Base-by-base conservation (phyloP, 1,140 invertebrate species). In the Tetragnatha versicolor region DNA sequence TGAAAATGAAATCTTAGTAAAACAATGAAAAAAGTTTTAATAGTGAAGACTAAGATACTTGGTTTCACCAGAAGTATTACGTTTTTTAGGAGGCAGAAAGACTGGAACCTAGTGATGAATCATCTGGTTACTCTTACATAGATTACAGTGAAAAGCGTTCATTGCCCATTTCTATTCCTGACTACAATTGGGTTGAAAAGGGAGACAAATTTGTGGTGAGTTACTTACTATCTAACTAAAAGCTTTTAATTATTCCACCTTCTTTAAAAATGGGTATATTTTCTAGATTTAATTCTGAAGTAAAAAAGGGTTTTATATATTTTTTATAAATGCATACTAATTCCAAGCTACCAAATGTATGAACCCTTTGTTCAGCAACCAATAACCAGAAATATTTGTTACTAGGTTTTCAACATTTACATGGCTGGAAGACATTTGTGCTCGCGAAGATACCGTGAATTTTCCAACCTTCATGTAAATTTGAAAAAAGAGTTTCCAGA, bases 71-170 rank as follows among this genome's bases (percentile, higher is more conserved):
- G n/a, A n/a, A n/a, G n/a, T n/a, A n/a, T n/a, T n/a, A n/a, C n/a
- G n/a, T n/a, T 73, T 70, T 84, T 63, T 86, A 93, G 92, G 93
- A 94, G 85, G 93, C 93, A 7, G 93, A 94, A 85, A 88, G 92
- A 66, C 85, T 96, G 79, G 94, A 96, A 86, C 94, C 94, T 73
- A 91, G 91, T 85, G 95, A 97, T 86, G 94, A 96, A 84, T 92
- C 90, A 31, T 91, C 92, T 29, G 91, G 94, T 49, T 96, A 94
- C 79, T 93, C 93, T 6, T 93, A 95, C 82, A 94, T 98, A 80
- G 98, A 99, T 87, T 99, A 99, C 87, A 96, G 94, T 82, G 98
- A 99, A 87, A 98, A 98, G 85, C 89, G 98, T 63, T 98, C 97
- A 42, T 88, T 99, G 78, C 98, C 98, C 9, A 98, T 99, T 81